A percentile compares a stretch with the other conserved stretches of the same genome.
These are phyloP conservation scores for Enteromius thamalakanensis DNA, from an alignment of 2,797 vertebrate genomes.

Conservation along the genomic window DNA sequence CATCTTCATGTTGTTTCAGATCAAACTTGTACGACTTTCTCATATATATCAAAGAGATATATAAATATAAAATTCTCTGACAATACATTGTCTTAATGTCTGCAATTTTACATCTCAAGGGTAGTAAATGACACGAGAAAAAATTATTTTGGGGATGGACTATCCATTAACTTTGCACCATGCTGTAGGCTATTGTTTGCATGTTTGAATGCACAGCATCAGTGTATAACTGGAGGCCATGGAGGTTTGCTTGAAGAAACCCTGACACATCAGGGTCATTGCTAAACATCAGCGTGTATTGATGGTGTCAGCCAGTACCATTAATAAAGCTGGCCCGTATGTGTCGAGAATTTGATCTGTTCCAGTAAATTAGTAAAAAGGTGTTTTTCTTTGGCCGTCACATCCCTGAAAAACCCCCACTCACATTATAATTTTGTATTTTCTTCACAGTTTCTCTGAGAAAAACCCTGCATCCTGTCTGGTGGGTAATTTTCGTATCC, in stretches of 20 bases:
- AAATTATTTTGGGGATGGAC: not conserved
- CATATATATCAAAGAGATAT: not conserved
- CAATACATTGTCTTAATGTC: not conserved
- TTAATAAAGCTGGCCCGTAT: slow-evolving; percentile 12
- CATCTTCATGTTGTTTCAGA: not conserved
- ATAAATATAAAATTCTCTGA: not conserved
- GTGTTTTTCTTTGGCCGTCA: slow-evolving; percentile 2
- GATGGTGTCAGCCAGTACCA: not conserved
- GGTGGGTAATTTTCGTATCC: slow-evolving; percentile 32
- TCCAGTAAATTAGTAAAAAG: slow-evolving; percentile 2
- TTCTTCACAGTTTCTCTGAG: not conserved
- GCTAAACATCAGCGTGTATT: slow-evolving; percentile 4
- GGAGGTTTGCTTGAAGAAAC: not conserved
- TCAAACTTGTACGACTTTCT: not conserved
- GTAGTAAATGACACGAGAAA: not conserved
- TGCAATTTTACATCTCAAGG: not conserved
- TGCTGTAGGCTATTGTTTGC: not conserved
- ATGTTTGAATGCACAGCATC: slow-evolving; percentile 4
- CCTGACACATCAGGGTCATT: slow-evolving; percentile 21
- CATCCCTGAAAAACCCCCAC: slow-evolving; percentile 8
- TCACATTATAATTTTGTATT: not conserved
- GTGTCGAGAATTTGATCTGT: not conserved
- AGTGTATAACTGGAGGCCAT: not conserved
- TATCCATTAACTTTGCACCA: not conserved
- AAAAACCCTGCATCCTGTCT: slow-evolving; percentile 50